These are phyloP conservation scores for Danionella cerebrum DNA, from an alignment of 2,113 vertebrate genomes.

Conservation along the genomic window DNA sequence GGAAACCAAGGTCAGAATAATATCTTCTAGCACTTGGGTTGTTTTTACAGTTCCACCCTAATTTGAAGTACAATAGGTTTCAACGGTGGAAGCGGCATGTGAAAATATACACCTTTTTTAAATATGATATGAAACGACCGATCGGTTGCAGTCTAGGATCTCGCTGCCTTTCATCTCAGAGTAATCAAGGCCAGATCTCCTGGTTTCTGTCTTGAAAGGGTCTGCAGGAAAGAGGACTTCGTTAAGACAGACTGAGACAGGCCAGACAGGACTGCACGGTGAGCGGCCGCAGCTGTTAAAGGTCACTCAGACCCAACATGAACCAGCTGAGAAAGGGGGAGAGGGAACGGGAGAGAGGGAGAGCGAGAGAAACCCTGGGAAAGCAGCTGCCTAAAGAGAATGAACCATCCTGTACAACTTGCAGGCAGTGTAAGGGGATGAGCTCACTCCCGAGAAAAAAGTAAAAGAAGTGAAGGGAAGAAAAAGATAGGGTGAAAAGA, in stretches of 20 bases:
- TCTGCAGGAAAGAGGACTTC: neutral
- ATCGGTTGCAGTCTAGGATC: slow-evolving; percentile 10
- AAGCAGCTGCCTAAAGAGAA: slow-evolving; percentile 21
- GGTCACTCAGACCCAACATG: slow-evolving; percentile 11
- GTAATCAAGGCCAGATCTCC: neutral
- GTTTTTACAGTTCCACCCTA: slow-evolving; percentile 10
- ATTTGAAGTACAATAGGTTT: slow-evolving; percentile 6
- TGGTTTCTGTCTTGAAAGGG: neutral
- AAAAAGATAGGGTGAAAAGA: neutral
- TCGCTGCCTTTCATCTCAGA: slow-evolving; percentile 30
- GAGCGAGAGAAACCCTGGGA: slow-evolving; percentile 12
- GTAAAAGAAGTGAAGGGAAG: neutral
- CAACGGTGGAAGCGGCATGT: neutral
- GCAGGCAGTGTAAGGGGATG: neutral
- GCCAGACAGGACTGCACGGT: slow-evolving; percentile 10
- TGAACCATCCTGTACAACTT: neutral
- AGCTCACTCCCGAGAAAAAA: neutral
- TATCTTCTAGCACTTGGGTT: neutral
- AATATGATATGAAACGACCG: neutral
- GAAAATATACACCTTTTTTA: neutral
- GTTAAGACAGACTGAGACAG: neutral
- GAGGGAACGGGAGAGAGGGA: slow-evolving; percentile 3
- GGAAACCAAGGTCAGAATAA: slow-evolving; percentile 10
- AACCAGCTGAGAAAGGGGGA: slow-evolving; percentile 16
- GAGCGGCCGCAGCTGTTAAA: slow-evolving; percentile 47